phyloP scores from a whole-genome alignment of 1,140 invertebrate genomes.

The Ips typographus region DNA sequence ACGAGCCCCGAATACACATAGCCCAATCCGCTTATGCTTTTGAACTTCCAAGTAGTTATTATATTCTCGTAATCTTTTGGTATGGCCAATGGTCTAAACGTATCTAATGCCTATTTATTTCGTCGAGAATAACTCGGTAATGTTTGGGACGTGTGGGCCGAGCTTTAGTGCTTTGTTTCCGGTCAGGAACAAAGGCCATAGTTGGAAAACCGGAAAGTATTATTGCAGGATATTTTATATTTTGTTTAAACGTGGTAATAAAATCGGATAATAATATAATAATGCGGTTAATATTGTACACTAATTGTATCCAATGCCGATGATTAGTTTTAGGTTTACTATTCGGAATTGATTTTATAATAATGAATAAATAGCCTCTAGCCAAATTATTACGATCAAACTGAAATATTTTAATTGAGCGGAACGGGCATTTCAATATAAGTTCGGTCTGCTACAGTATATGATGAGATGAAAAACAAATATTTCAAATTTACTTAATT shows the following conservation, averaged over 20 bases:
- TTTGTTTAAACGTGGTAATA: background rate
- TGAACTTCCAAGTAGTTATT: conserved; percentile 11
- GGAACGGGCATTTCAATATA: background rate
- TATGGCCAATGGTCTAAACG: conserved; percentile 8
- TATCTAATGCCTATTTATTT: conserved; percentile 23
- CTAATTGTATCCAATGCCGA: background rate
- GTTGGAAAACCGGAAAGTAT: background rate
- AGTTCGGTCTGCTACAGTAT: no score
- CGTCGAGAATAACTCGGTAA: conserved; percentile 16
- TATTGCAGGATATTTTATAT: background rate
- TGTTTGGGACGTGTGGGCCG: conserved; percentile 12
- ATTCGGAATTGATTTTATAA: background rate
- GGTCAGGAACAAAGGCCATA: conserved; percentile 6
- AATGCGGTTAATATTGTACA: background rate
- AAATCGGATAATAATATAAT: background rate
- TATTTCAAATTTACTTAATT: no score
- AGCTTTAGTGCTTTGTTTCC: conserved; percentile 13
- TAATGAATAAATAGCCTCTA: background rate
- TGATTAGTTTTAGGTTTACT: background rate
- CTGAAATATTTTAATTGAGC: conserved; percentile 2
- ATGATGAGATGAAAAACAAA: no score
- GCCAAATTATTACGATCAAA: background rate
- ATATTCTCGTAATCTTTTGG: conserved; percentile 11
- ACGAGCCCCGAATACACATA: background rate
- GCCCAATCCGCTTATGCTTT: conserved; percentile 1